These are phyloP conservation scores for Bradypodion pumilum DNA, from an alignment of 2,797 vertebrate species.

Conservation along the genomic window DNA sequence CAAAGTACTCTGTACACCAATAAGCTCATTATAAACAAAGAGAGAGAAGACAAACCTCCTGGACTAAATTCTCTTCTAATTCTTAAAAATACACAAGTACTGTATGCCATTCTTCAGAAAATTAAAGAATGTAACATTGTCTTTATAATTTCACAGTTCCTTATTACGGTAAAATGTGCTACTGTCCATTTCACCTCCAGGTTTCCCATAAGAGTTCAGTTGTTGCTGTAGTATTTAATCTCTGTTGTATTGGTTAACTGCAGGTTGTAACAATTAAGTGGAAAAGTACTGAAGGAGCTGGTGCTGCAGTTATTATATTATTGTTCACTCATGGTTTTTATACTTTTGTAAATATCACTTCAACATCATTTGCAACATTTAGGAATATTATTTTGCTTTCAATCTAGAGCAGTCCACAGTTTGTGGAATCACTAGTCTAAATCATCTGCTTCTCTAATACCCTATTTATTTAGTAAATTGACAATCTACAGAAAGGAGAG, in stretches of 20 bases:
- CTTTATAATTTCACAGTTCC: neutral
- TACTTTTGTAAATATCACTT: neutral
- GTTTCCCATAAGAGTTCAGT: neutral
- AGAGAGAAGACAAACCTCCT: neutral
- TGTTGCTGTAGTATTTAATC: neutral
- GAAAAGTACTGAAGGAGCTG: neutral
- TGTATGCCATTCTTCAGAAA: slow-evolving; percentile 23
- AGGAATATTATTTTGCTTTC: too few relatives aligned
- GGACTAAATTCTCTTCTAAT: neutral
- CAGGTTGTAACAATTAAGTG: neutral
- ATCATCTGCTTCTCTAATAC: neutral
- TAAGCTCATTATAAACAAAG: neutral
- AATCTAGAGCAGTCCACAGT: neutral
- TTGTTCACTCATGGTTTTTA: neutral
- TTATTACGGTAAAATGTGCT: neutral
- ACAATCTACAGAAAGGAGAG: neutral
- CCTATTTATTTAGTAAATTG: neutral
- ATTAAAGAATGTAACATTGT: neutral
- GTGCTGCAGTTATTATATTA: neutral
- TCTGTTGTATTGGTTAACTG: slow-evolving; percentile 21
- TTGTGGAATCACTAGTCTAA: neutral
- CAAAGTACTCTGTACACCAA: neutral
- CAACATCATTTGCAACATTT: neutral
- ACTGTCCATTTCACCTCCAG: neutral
- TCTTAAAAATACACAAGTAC: neutral